Base-by-base conservation (phyloP, 2,888 invertebrate genomes). In the Meganola albula region DNA sequence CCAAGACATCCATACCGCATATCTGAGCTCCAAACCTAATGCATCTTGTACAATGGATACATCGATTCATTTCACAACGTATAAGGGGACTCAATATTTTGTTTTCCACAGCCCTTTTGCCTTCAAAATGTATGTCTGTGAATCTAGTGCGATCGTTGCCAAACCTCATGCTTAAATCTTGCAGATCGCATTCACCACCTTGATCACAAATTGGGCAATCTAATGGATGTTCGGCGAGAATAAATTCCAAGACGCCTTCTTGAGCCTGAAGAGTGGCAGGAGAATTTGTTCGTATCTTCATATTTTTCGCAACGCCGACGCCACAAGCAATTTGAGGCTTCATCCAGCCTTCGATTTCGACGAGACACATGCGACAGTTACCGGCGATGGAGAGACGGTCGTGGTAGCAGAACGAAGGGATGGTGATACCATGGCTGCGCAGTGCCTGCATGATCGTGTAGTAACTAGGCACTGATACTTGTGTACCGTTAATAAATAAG, bases 191-290 rank as follows among this genome's bases (percentile, higher is more conserved):
- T 74, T 96, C 96, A 0, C 96, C 95, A 12, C 95, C 96, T 82
- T 99, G 99, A 78, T 99, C 99, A 78, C 99, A 99, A 75, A 99
- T 99, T 3, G 99, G 99, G 70, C 99, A 99, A 87, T 99, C 99
- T 23, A 99, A 83, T 0, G 99, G 99, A 83, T 99, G 99, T 63
- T 99, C 98, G 38, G 97, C 92, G 11, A 99, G 85, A 34, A 99
- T 79, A 70, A 99, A 99, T 77, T 99, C 99, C 94, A 99, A 95
- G 5, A 99, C 98, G 34, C 96, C 46, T 58, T 90, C 90, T 40
- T 89, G 88, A 1, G 90, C 90, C 67, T 88, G 66, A 18, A 87
- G 85, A 0, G 95, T 95, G 77, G 93, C 83, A 43, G 93, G 92
- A 0, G 98, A 98, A 66, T 99, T 95, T 3, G 99, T 99, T 69